Percentiles rank a stretch among this genome's conserved stretches.
These are phyloP conservation scores for Cyprinus carpio DNA, from an alignment of 2,113 vertebrate species.

Conservation along the genomic window DNA sequence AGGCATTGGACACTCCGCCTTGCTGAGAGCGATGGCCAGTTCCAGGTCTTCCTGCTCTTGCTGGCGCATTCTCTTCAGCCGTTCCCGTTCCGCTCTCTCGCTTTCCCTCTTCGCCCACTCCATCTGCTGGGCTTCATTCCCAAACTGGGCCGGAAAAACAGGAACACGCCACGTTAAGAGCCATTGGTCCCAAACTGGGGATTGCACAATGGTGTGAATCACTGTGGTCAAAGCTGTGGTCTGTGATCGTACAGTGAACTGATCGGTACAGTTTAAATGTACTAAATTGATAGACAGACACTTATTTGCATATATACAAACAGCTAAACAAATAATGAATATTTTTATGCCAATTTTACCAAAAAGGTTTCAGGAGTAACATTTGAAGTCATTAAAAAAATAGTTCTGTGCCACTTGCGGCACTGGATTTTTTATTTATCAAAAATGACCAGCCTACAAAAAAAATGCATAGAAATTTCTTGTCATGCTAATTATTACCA, in stretches of 20 bases:
- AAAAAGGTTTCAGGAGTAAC: neutral
- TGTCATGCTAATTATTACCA: too few relatives aligned
- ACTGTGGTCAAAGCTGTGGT: slow-evolving; percentile 2
- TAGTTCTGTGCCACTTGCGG: neutral
- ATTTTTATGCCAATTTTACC: neutral
- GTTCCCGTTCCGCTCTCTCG: slow-evolving; percentile 90
- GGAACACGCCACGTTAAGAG: slow-evolving; percentile 4
- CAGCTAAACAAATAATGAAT: neutral
- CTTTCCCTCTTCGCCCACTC: slow-evolving; percentile 98
- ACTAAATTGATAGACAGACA: neutral
- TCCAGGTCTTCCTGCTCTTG: slow-evolving; percentile 98
- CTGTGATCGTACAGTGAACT: neutral
- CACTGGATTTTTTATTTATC: neutral
- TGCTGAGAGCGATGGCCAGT: slow-evolving; percentile 96
- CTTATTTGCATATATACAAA: neutral
- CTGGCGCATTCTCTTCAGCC: slow-evolving; percentile 86
- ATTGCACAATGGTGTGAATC: slow-evolving; percentile 19
- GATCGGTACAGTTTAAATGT: neutral
- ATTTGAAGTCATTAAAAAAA: neutral
- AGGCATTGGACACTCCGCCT: slow-evolving; percentile 93
- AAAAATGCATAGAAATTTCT: too few relatives aligned
- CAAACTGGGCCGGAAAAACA: slow-evolving; percentile 79
- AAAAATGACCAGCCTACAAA: too few relatives aligned
- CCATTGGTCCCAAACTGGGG: neutral
- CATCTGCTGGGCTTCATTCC: slow-evolving; percentile 97